phyloP scores from a whole-genome alignment of 2,113 vertebrate genomes.

The Danionella cerebrum region DNA sequence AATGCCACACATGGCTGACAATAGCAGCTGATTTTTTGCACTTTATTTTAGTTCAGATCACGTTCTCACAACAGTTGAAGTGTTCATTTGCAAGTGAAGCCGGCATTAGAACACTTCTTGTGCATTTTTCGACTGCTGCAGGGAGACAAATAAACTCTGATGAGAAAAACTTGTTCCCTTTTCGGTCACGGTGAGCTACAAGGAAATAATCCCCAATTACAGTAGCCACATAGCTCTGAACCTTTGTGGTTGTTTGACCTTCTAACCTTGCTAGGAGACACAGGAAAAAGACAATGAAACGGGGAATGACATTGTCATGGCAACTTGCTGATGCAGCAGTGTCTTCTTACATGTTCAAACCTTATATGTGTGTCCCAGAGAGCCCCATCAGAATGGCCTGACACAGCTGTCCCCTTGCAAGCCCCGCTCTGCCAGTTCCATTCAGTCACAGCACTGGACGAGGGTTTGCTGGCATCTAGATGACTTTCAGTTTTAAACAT shows the following conservation, averaged over 20 bases:
- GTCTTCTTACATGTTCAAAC: constrained; percentile 64
- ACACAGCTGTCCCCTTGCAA: constrained; percentile 19
- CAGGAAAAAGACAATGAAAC: constrained; percentile 51
- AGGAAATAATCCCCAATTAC: neutral
- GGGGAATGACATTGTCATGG: constrained; percentile 54
- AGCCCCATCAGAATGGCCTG: constrained; percentile 34
- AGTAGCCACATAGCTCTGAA: constrained; percentile 11
- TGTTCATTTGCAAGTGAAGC: too few relatives aligned
- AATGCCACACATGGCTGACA: too few relatives aligned
- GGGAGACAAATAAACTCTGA: too few relatives aligned
- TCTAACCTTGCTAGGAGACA: constrained; percentile 48
- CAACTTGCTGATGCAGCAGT: constrained; percentile 62
- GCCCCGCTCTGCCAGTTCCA: neutral
- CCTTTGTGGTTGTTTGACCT: constrained; percentile 43
- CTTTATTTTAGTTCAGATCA: too few relatives aligned
- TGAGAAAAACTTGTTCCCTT: too few relatives aligned
- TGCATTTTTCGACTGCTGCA: too few relatives aligned
- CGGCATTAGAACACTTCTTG: too few relatives aligned
- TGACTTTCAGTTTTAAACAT: neutral
- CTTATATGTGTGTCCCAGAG: constrained; percentile 50
- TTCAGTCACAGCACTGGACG: neutral
- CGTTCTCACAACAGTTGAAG: too few relatives aligned
- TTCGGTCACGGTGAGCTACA: neutral
- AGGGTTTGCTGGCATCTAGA: neutral
- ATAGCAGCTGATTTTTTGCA: too few relatives aligned